phyloP scores from a whole-genome alignment of 2,797 vertebrate species.

The Paedocypris micromegethes region DNA sequence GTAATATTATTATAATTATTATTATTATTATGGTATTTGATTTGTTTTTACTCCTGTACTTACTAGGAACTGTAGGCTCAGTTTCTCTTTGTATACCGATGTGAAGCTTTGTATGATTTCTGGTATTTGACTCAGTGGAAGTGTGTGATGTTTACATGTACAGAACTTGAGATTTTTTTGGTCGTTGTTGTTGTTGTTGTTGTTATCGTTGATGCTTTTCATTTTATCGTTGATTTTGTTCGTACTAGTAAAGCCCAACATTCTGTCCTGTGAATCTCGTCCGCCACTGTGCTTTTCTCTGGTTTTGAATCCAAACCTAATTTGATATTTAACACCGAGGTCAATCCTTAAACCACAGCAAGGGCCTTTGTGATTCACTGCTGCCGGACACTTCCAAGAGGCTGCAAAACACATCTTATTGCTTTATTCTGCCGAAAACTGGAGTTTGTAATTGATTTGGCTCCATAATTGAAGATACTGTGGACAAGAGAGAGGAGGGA shows the following conservation, averaged over 20 bases:
- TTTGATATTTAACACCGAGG: slow-evolving; percentile 21
- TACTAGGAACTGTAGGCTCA: slow-evolving; percentile 73
- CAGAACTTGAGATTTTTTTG: slow-evolving; percentile 78
- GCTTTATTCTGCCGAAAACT: slow-evolving; percentile 1
- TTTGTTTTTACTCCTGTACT: slow-evolving; percentile 71
- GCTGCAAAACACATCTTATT: slow-evolving; percentile 16
- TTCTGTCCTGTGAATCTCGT: slow-evolving; percentile 21
- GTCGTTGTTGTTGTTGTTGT: slow-evolving; percentile 47
- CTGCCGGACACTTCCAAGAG: slow-evolving; percentile 2
- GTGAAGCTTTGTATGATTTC: slow-evolving; percentile 96
- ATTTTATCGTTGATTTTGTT: slow-evolving; percentile 22
- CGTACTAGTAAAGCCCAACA: slow-evolving; percentile 28
- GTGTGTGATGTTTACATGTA: slow-evolving; percentile 99
- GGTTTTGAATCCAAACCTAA: slow-evolving; percentile 32
- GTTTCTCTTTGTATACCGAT: slow-evolving; percentile 94
- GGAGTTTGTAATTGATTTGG: not conserved
- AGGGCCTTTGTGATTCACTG: slow-evolving; percentile 45
- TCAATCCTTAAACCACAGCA: slow-evolving; percentile 42
- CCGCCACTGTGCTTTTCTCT: slow-evolving; percentile 30
- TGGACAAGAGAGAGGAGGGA: slow-evolving; percentile 61
- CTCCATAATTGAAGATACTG: slow-evolving; percentile 56
- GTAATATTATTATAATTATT: slow-evolving; percentile 63
- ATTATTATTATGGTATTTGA: slow-evolving; percentile 55
- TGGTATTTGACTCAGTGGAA: slow-evolving; percentile 99
- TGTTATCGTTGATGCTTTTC: slow-evolving; percentile 31